These are phyloP conservation scores for Olivierus martensii DNA, from an alignment of 1,140 invertebrate species.

Conservation along the genomic window DNA sequence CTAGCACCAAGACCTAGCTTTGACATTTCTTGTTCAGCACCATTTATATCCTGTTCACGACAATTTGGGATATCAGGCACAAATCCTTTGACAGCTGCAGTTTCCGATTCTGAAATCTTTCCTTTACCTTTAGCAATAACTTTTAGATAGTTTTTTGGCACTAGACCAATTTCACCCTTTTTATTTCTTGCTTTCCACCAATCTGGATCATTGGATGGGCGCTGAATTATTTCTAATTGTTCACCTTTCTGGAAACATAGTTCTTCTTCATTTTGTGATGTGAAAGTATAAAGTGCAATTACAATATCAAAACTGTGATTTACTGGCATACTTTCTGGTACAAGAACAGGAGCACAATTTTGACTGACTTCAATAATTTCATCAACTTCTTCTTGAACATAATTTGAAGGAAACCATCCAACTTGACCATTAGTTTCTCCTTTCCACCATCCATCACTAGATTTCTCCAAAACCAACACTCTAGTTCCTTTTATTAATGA, in stretches of 20 bases:
- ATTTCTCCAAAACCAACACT: slow-evolving; percentile 93
- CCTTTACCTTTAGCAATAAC: slow-evolving; percentile 28
- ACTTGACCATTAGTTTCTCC: slow-evolving; percentile 66
- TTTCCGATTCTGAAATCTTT: not conserved
- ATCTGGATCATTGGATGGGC: slow-evolving; percentile 91
- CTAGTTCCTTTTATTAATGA: slow-evolving; percentile 73
- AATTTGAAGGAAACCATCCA: slow-evolving; percentile 97
- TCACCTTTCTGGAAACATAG: slow-evolving; percentile 93
- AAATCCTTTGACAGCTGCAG: slow-evolving; percentile 6
- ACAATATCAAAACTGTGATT: slow-evolving; percentile 62
- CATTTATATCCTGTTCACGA: no score
- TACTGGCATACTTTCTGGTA: slow-evolving; percentile 11
- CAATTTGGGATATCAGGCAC: no score
- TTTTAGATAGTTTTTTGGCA: slow-evolving; percentile 91
- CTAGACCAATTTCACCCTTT: slow-evolving; percentile 75
- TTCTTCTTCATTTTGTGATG: slow-evolving; percentile 91
- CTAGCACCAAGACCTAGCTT: slow-evolving; percentile 12
- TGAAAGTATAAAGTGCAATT: slow-evolving; percentile 82
- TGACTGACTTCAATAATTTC: slow-evolving; percentile 59
- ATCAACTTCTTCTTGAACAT: slow-evolving; percentile 41
- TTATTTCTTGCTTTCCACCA: slow-evolving; percentile 94
- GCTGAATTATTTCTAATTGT: slow-evolving; percentile 83
- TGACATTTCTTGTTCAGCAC: slow-evolving; percentile 6
- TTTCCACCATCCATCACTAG: slow-evolving; percentile 99
- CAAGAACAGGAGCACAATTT: slow-evolving; percentile 74